A percentile compares a stretch with the other conserved stretches of the same genome.
Conservation (phyloP, 2,797 vertebrate species). For the Sebastes paucispinis region DNA sequence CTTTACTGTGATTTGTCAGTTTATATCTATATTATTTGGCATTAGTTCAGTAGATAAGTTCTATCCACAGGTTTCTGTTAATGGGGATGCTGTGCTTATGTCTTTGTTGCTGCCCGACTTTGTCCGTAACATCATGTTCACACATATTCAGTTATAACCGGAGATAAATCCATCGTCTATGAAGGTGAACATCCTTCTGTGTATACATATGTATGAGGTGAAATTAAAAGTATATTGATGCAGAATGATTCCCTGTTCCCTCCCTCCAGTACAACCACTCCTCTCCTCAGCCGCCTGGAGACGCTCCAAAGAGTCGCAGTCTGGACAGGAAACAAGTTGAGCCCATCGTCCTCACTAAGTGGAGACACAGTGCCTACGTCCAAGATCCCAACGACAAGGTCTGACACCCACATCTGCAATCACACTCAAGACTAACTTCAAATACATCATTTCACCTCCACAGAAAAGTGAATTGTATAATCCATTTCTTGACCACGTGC, state of each 20-base stretch:
- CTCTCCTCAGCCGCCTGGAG: constrained; percentile 83
- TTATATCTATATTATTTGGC: too few species aligned
- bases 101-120: background rate
- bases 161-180: background rate
- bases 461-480: background rate
- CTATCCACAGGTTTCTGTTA: background rate
- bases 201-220: accelerated
- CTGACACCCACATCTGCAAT: background rate
- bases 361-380: constrained; percentile 93
- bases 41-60: background rate
- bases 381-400: constrained; percentile 93
- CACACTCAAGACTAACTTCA: background rate
- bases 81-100: background rate
- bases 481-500: background rate
- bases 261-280: constrained; percentile 88
- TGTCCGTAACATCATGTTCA: background rate
- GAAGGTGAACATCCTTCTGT: background rate
- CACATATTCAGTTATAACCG: background rate
- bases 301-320: constrained; percentile 91
- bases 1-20: background rate
- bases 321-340: constrained; percentile 92
- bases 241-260: background rate
- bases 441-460: background rate
- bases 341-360: constrained; percentile 94
- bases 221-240: background rate